phyloP scores from a whole-genome alignment of 2,888 invertebrate genomes.

The Ferdinandea cuprea region DNA sequence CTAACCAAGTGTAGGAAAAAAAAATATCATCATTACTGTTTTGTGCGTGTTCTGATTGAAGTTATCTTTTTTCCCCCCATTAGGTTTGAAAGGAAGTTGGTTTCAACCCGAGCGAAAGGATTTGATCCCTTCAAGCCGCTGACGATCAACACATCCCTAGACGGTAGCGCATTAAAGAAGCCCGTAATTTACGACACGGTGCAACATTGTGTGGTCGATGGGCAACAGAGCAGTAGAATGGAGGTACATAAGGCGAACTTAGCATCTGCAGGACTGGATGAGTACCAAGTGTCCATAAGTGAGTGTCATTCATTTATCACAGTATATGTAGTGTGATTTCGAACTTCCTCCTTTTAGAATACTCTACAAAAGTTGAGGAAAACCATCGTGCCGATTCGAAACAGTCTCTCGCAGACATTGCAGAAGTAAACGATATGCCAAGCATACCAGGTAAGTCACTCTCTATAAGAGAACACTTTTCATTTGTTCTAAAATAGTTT shows the following conservation, averaged over 20 bases:
- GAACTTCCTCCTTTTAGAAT: constrained; percentile 44
- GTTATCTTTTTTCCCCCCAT: no score
- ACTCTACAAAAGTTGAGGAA: constrained; percentile 65
- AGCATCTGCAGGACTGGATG: constrained; percentile 79
- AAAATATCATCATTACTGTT: neutral
- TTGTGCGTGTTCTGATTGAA: neutral
- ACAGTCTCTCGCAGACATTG: constrained; percentile 79
- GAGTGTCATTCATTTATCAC: constrained; percentile 65
- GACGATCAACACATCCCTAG: constrained; percentile 79
- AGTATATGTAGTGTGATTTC: neutral
- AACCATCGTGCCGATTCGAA: constrained; percentile 76
- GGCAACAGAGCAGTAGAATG: constrained; percentile 80
- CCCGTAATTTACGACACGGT: constrained; percentile 64
- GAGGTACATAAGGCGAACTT: constrained; percentile 81
- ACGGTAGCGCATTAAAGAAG: constrained; percentile 51
- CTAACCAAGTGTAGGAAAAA: constrained; percentile 81
- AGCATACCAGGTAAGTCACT: constrained; percentile 75
- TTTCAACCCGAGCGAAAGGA: constrained; percentile 81
- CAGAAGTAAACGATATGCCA: constrained; percentile 77
- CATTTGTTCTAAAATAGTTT: neutral
- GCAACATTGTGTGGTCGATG: constrained; percentile 78
- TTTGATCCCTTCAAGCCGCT: constrained; percentile 82
- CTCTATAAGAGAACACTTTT: neutral
- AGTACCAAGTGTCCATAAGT: constrained; percentile 77
- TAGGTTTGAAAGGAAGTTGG: constrained; percentile 81